Conservation (phyloP, 2,888 invertebrate genomes). For the Sisyra nigra region DNA sequence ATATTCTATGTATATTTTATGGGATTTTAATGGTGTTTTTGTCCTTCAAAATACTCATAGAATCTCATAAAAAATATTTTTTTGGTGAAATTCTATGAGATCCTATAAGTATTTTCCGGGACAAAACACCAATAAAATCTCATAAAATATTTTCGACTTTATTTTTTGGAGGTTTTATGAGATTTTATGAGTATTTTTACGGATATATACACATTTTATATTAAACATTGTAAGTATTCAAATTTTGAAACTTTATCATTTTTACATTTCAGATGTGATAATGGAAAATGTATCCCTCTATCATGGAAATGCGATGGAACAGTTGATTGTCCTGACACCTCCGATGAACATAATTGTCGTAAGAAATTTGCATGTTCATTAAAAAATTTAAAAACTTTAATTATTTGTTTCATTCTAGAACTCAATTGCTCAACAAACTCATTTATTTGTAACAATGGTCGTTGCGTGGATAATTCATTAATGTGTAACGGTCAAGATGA, state of each 20-base stretch:
- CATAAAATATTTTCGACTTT: too few species aligned
- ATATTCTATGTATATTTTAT: too few species aligned
- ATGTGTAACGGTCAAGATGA: constrained; percentile 40
- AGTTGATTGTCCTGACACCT: constrained; percentile 58
- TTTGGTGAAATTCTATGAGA: too few species aligned
- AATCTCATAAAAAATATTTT: too few species aligned
- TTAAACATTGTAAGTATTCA: neutral
- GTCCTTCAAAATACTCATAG: too few species aligned
- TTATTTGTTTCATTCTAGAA: constrained; percentile 17
- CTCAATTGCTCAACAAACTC: constrained; percentile 22
- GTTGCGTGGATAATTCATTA: constrained; percentile 35
- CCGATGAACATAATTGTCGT: constrained; percentile 52
- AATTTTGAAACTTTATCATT: neutral
- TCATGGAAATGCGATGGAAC: constrained; percentile 53
- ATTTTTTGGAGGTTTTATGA: too few species aligned
- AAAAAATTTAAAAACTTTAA: constrained; percentile 13
- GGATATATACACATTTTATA: neutral
- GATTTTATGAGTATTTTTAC: too few species aligned
- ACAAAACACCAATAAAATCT: too few species aligned
- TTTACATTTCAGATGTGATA: constrained; percentile 39
- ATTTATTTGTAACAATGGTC: constrained; percentile 33
- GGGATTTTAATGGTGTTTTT: too few species aligned
- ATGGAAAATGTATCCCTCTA: constrained; percentile 51
- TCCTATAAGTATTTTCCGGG: too few species aligned
- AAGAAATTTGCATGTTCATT: constrained; percentile 14